phyloP scores from a whole-genome alignment of 1,140 invertebrate species.

The Saccostrea glomerata region DNA sequence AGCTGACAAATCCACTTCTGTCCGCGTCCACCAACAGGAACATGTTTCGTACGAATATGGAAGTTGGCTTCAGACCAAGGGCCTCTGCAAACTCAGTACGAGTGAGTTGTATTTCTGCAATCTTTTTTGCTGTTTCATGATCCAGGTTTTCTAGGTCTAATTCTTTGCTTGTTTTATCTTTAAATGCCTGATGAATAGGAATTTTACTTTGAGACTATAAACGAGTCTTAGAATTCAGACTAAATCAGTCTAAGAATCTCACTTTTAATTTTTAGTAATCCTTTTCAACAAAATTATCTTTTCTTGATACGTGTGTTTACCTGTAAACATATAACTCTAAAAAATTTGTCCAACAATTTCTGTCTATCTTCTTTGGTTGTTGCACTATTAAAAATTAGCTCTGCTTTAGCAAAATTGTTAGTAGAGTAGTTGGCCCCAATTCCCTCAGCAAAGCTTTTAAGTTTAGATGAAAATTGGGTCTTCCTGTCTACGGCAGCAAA shows the following conservation, averaged over 20 bases:
- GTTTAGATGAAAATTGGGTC: slow-evolving; percentile 92
- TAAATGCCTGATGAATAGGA: slow-evolving; percentile 58
- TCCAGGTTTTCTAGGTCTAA: slow-evolving; percentile 47
- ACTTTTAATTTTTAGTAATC: background rate
- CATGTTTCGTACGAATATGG: slow-evolving; percentile 99
- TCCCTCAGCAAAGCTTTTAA: slow-evolving; percentile 90
- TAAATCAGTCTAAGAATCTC: background rate
- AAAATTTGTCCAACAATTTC: slow-evolving; percentile 98
- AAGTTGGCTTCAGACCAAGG: slow-evolving; percentile 97
- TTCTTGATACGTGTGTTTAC: slow-evolving; percentile 60
- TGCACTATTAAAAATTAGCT: slow-evolving; percentile 94
- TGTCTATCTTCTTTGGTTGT: slow-evolving; percentile 97
- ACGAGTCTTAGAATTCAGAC: background rate
- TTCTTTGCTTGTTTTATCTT: slow-evolving; percentile 36
- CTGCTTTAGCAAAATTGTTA: slow-evolving; percentile 82
- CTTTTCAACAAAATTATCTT: background rate
- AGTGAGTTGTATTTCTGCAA: slow-evolving; percentile 69
- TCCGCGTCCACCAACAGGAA: slow-evolving; percentile 99
- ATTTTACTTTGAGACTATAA: background rate
- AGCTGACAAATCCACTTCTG: slow-evolving; percentile 95
- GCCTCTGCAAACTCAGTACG: slow-evolving; percentile 95
- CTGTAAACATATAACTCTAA: slow-evolving; percentile 96
- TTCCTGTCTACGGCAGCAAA: slow-evolving; percentile 90
- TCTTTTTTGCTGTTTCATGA: slow-evolving; percentile 59
- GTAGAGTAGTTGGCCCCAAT: slow-evolving; percentile 90